A percentile compares a stretch with the other conserved stretches of the same genome.
These are phyloP conservation scores for Agonum fuliginosum DNA, from an alignment of 2,888 invertebrate genomes.

Conservation along the genomic window DNA sequence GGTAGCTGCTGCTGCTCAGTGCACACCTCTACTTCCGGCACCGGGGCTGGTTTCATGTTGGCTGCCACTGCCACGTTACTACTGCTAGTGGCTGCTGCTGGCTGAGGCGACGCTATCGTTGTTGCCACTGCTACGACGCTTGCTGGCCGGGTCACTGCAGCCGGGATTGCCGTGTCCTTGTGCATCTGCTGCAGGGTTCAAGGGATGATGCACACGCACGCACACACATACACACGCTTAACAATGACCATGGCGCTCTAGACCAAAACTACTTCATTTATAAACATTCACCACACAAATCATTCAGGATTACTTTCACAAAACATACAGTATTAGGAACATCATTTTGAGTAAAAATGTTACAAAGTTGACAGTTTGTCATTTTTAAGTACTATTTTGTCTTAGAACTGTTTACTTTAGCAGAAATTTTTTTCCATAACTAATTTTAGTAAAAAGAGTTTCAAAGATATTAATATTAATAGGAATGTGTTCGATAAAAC, in stretches of 20 bases:
- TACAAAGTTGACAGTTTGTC: too few species aligned
- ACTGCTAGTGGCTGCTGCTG: slow-evolving; percentile 62
- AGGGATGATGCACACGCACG: slow-evolving; percentile 60
- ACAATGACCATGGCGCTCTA: slow-evolving; percentile 41
- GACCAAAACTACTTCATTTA: neutral
- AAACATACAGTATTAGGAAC: too few species aligned
- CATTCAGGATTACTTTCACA: too few species aligned
- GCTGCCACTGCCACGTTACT: slow-evolving; percentile 38
- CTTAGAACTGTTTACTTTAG: too few species aligned
- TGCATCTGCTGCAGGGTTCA: slow-evolving; percentile 74
- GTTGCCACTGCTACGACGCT: slow-evolving; percentile 67
- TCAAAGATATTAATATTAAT: too few species aligned
- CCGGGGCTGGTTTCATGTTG: slow-evolving; percentile 63
- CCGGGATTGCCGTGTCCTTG: slow-evolving; percentile 75
- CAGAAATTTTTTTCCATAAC: too few species aligned
- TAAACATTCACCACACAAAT: neutral
- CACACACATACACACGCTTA: slow-evolving; percentile 55
- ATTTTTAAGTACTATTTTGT: too few species aligned
- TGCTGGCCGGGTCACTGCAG: slow-evolving; percentile 71
- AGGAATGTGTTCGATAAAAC: too few species aligned
- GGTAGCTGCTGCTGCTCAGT: slow-evolving; percentile 68
- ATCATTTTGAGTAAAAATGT: too few species aligned
- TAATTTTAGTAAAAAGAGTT: too few species aligned
- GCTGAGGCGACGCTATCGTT: slow-evolving; percentile 68
- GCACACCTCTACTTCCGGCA: slow-evolving; percentile 70